Conservation (phyloP, 2,113 vertebrate species). For the Andinoacara biseriatus region DNA sequence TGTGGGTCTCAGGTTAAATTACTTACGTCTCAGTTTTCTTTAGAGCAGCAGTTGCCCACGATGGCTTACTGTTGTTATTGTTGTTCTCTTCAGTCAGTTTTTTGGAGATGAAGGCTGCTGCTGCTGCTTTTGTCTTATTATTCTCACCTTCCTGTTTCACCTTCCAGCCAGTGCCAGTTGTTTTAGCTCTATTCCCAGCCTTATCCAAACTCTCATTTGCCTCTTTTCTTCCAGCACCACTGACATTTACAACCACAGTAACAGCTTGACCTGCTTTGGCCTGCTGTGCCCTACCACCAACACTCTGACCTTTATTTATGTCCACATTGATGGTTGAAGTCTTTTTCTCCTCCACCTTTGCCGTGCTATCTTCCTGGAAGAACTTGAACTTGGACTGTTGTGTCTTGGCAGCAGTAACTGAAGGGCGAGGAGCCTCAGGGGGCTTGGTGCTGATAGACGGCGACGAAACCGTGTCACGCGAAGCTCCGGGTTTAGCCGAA, state of each 20-base stretch:
- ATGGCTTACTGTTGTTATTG: slow-evolving; percentile 58
- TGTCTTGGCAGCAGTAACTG: slow-evolving; percentile 69
- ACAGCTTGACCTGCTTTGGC: slow-evolving; percentile 16
- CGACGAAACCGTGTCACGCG: not conserved
- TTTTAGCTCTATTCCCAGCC: not conserved
- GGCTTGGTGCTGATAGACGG: not conserved
- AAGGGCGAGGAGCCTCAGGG: slow-evolving; percentile 38
- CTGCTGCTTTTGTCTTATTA: slow-evolving; percentile 43
- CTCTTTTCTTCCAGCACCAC: slow-evolving; percentile 2
- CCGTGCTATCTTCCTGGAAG: slow-evolving; percentile 51
- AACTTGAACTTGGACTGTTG: slow-evolving; percentile 84
- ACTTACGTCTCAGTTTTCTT: slow-evolving; percentile 63
- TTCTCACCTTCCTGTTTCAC: not conserved
- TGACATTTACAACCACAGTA: slow-evolving; percentile 36
- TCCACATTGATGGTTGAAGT: not conserved
- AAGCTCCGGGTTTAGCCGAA: not conserved
- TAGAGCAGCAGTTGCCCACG: slow-evolving; percentile 5
- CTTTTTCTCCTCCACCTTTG: slow-evolving; percentile 10
- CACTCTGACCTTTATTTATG: slow-evolving; percentile 8
- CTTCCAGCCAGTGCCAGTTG: not conserved
- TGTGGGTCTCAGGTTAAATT: not conserved
- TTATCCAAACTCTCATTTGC: not conserved
- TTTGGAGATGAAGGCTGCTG: slow-evolving; percentile 72
- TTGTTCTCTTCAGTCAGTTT: slow-evolving; percentile 70
- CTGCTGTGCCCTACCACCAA: slow-evolving; percentile 9